Evolutionary conservation across 2,797 vertebrate genomes (phyloP).

Genomic region (Atherinosoma microstoma): DNA sequence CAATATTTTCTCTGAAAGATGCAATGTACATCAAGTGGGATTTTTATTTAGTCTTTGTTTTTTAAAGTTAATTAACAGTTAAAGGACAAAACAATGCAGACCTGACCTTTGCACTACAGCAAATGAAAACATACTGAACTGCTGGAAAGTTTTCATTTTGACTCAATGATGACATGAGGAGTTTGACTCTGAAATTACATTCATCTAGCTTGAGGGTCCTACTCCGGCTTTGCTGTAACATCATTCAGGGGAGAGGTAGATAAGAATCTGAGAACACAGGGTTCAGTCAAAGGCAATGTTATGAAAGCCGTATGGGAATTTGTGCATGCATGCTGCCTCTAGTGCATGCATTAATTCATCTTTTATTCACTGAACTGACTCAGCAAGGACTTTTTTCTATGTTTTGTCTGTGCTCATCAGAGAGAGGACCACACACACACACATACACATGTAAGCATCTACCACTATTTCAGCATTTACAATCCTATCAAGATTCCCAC

Average conservation of each 20-base stretch:
- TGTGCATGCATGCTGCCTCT: conserved; percentile 38
- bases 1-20: conserved; percentile 69
- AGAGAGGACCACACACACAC: conserved; percentile 48
- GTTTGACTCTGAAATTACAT: conserved; percentile 15
- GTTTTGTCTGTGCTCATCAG: conserved; percentile 52
- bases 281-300: conserved; percentile 37
- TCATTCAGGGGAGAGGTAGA: conserved; percentile 8
- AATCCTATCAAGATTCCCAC: conserved; percentile 77
- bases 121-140: conserved; percentile 18
- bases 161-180: conserved; percentile 21
- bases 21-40: conserved; percentile 58
- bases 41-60: conserved; percentile 31
- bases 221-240: conserved; percentile 14
- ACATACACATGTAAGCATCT: conserved; percentile 25
- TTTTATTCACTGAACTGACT: conserved; percentile 70
- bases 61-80: conserved; percentile 67
- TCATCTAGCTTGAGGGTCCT: conserved; percentile 3
- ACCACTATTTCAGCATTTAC: conserved; percentile 62
- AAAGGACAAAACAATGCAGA: conserved; percentile 63
- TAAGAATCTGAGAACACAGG: conserved; percentile 20
- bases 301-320: conserved; percentile 40
- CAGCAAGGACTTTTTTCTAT: conserved; percentile 49
- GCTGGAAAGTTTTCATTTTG: conserved; percentile 29
- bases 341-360: conserved; percentile 62
- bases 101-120: conserved; percentile 52